These are phyloP conservation scores for Cherax destructor DNA, from an alignment of 1,140 invertebrate genomes.

Conservation along the genomic window DNA sequence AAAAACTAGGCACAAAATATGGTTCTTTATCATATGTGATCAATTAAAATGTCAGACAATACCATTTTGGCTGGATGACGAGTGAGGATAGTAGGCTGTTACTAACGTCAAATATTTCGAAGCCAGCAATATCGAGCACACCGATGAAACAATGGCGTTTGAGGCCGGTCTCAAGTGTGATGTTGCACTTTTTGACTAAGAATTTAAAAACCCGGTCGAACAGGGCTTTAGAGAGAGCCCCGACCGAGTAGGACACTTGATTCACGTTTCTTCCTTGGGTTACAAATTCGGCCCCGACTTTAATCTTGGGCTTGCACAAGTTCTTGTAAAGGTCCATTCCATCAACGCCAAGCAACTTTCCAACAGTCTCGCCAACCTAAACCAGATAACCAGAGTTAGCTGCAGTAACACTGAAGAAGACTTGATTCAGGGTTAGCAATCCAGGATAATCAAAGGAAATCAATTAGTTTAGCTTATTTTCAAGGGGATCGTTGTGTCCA, in stretches of 20 bases:
- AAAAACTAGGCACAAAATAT: neutral
- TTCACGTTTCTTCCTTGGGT: conserved; percentile 77
- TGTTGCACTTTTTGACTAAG: conserved; percentile 79
- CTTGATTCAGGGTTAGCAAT: too few relatives aligned
- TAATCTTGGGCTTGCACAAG: conserved; percentile 63
- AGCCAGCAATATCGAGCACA: conserved; percentile 57
- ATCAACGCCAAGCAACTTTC: conserved; percentile 93
- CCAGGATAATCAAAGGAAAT: too few relatives aligned
- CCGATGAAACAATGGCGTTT: conserved; percentile 78
- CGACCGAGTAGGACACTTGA: conserved; percentile 76
- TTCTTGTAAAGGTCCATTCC: conserved; percentile 86
- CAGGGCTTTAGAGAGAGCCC: conserved; percentile 80
- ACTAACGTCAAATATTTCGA: conserved; percentile 74
- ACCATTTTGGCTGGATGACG: neutral
- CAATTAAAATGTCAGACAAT: neutral
- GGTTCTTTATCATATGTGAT: neutral
- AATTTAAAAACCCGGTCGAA: conserved; percentile 76
- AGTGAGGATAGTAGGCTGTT: neutral
- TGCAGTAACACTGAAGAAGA: too few relatives aligned
- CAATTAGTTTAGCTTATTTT: too few relatives aligned
- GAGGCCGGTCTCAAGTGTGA: conserved; percentile 79
- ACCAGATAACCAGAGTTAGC: neutral
- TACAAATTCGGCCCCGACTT: conserved; percentile 55
- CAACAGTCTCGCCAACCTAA: conserved; percentile 94
- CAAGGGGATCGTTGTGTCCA: too few relatives aligned